phyloP scores from a whole-genome alignment of 1,140 invertebrate species.

The Lethrus apterus region DNA sequence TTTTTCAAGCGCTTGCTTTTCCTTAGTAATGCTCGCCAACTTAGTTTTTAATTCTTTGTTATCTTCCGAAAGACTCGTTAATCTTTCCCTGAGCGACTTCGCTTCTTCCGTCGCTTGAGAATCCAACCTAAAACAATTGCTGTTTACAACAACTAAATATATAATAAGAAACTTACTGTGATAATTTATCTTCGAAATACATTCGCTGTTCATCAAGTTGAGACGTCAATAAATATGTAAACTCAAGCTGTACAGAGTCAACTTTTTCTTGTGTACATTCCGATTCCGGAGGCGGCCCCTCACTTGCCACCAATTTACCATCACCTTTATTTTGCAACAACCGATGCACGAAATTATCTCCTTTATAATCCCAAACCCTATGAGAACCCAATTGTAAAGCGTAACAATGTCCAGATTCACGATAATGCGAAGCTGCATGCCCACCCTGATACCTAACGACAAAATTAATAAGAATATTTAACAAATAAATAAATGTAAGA shows the following conservation, averaged over 20 bases:
- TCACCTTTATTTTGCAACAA: conserved; percentile 94
- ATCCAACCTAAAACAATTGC: conserved; percentile 41
- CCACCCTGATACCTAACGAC: conserved; percentile 40
- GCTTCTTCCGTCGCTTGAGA: conserved; percentile 40
- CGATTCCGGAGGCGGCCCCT: conserved; percentile 49
- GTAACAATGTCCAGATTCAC: conserved; percentile 93
- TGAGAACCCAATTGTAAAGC: conserved; percentile 93
- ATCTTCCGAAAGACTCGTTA: conserved; percentile 43
- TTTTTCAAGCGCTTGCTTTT: conserved; percentile 61
- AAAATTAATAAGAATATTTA: conserved; percentile 2
- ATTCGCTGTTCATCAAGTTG: conserved; percentile 91
- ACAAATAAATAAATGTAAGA: too few relatives aligned
- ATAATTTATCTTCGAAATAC: conserved; percentile 84
- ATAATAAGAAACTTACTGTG: conserved; percentile 46
- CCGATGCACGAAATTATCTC: conserved; percentile 90
- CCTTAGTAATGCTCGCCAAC: conserved; percentile 47
- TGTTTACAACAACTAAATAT: neutral
- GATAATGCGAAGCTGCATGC: conserved; percentile 79
- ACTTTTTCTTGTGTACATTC: conserved; percentile 74
- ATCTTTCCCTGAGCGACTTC: conserved; percentile 38
- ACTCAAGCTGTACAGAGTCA: conserved; percentile 89
- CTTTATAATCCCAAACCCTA: conserved; percentile 96
- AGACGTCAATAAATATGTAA: conserved; percentile 93
- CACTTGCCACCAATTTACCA: conserved; percentile 87
- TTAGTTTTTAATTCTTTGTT: conserved; percentile 48